Evolutionary conservation across 2,113 vertebrate genomes (phyloP).

Genomic region (Dipodomys stephensi): DNA sequence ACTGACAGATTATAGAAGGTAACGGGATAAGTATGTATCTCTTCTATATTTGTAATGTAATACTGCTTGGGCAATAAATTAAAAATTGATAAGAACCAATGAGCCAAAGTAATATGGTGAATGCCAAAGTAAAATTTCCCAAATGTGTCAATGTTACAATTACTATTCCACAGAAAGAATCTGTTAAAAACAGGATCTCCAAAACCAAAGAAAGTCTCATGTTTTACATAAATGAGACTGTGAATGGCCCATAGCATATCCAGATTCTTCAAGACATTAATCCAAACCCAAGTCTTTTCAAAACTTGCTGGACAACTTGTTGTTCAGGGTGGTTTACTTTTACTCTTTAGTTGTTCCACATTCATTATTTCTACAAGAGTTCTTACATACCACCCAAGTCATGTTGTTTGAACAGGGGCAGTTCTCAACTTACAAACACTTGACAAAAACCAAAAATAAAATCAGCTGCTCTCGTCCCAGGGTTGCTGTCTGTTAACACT

Average conservation of each 20-base stretch:
- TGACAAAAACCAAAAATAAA: constrained; percentile 81
- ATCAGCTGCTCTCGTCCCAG: constrained; percentile 66
- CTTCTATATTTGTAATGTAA: neutral
- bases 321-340: neutral
- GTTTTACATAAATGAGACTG: neutral
- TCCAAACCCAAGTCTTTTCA: neutral
- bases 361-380: neutral
- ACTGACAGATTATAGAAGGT: neutral
- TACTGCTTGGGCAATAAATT: neutral
- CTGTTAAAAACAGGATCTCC: neutral
- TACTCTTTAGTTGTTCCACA: constrained; percentile 1
- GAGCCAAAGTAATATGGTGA: neutral
- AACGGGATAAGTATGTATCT: neutral
- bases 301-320: neutral
- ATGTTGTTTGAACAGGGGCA: constrained; percentile 70
- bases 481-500: constrained; percentile 55
- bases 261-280: neutral
- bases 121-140: constrained; percentile 3
- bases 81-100: neutral
- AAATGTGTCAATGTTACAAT: neutral
- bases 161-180: neutral
- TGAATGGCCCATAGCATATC: neutral
- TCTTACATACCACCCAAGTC: constrained; percentile 61
- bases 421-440: constrained; percentile 81
- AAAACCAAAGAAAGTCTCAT: neutral